Evolutionary conservation across 2,888 invertebrate genomes (phyloP).

Genomic region (Calameuta filiformis): DNA sequence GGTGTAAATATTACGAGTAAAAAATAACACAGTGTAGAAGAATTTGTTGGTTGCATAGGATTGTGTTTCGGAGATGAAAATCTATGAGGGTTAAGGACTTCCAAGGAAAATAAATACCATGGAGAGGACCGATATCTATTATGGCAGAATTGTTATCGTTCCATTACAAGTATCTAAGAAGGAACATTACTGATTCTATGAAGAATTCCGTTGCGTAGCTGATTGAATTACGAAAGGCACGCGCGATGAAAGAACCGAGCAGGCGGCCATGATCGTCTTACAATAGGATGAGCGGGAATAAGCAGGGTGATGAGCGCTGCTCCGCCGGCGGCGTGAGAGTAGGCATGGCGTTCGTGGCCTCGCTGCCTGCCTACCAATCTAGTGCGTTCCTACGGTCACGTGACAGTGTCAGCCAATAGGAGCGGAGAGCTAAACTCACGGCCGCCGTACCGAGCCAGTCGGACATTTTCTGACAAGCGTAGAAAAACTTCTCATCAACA

Average conservation of each 20-base stretch:
- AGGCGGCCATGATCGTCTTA: neutral
- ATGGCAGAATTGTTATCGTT: neutral
- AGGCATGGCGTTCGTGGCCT: constrained; percentile 65
- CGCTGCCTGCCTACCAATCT: constrained; percentile 65
- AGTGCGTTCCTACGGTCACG: constrained; percentile 61
- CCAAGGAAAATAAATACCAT: neutral
- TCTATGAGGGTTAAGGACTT: neutral
- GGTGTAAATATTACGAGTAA: neutral
- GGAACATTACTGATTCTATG: neutral
- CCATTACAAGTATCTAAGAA: neutral
- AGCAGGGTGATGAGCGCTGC: constrained; percentile 21
- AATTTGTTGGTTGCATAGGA: neutral
- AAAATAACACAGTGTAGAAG: neutral
- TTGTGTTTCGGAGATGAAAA: neutral
- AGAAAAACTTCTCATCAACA: constrained; percentile 95
- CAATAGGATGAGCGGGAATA: neutral
- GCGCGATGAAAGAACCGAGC: neutral
- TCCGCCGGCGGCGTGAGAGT: constrained; percentile 53
- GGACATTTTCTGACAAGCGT: constrained; percentile 89
- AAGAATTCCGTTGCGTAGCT: neutral
- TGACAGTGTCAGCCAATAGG: constrained; percentile 67
- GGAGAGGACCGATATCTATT: neutral
- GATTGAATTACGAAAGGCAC: neutral
- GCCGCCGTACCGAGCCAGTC: constrained; percentile 58
- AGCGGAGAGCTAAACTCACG: constrained; percentile 63